A percentile compares a stretch with the other conserved stretches of the same genome.
These are phyloP conservation scores for Holacanthus passer DNA, from an alignment of 2,113 vertebrate genomes.

Conservation along the genomic window DNA sequence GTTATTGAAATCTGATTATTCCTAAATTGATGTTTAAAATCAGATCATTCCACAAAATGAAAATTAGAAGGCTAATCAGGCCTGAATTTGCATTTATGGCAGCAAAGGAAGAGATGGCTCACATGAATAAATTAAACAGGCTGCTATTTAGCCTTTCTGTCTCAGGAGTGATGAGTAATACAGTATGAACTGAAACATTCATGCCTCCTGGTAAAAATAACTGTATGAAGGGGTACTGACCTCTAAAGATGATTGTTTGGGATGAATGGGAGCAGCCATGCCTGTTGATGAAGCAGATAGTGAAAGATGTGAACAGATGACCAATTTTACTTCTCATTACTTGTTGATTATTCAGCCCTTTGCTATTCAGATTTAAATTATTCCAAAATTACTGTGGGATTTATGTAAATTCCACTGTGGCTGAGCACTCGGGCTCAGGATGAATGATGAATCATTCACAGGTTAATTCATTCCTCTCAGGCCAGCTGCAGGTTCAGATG, in stretches of 20 bases:
- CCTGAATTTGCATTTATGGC: conserved; percentile 89
- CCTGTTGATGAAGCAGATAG: conserved; percentile 65
- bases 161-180: conserved; percentile 71
- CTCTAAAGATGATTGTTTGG: conserved; percentile 74
- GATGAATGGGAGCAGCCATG: conserved; percentile 58
- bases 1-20: conserved; percentile 91
- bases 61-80: conserved; percentile 91
- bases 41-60: conserved; percentile 91
- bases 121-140: conserved; percentile 91
- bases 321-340: conserved; percentile 77
- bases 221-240: conserved; percentile 50
- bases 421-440: conserved; percentile 31
- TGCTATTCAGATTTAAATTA: conserved; percentile 78
- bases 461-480: conserved; percentile 78
- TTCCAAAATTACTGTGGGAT: conserved; percentile 67
- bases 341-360: conserved; percentile 72
- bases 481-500: conserved; percentile 78
- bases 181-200: conserved; percentile 62
- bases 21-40: conserved; percentile 90
- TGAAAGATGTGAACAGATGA: conserved; percentile 74
- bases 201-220: conserved; percentile 60
- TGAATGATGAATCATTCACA: conserved; percentile 73
- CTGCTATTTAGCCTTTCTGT: conserved; percentile 77
- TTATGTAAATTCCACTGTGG: conserved; percentile 72
- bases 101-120: conserved; percentile 85